Base-by-base conservation (phyloP, 2,888 invertebrate species). In the Antheraea assamensis region DNA sequence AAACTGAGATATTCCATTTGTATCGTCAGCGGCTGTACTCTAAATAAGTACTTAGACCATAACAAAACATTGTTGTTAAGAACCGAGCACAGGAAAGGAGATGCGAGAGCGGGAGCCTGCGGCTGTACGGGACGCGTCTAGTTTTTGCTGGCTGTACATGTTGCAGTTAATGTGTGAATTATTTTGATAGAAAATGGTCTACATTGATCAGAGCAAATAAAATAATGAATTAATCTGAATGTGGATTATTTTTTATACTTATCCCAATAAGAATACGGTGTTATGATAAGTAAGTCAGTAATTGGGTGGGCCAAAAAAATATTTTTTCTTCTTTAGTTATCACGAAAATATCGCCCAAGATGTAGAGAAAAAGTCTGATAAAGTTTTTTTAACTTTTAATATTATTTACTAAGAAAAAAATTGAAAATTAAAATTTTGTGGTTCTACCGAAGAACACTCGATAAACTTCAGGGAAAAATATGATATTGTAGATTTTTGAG, bases 121-220 rank as follows among this genome's bases (percentile, higher is more conserved):
- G 79, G 78, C 79, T 87, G 86, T 83, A 81, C 68, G 88, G 61
- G 88, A 83, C 81, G 80, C 76, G 82, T 77, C 90, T 77, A 89
- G 85, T 92, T 92, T 91, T 92, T 92, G 81, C 79, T 27, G 74
- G 66, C 55, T 27, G 19, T 42, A 15, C 42, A n/a, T 71, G 74
- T 52, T 71, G 71, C 35, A 19, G 74, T 19, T 17, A 68, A 17
- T 35, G n/a, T 42, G 17, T 49, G 70, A 58, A 71, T 66, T 68
- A n/a, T 47, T 70, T 3, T 47, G n/a, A 70, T 30, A 19, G 7
- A 31, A 19, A 31, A 66, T 15, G 19, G 10, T 30, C 27, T 27
- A 30, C 64, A 15, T 64, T 19, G 15, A 27, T 66, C 17, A 66
- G 31, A 31, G 31, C 19, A 13, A 66, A 66, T 27, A 31, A 66